Evolutionary conservation across 35 echinoderm and acorn worm species (phyloP).

Genomic region (Holothuria glaberrima): DNA sequence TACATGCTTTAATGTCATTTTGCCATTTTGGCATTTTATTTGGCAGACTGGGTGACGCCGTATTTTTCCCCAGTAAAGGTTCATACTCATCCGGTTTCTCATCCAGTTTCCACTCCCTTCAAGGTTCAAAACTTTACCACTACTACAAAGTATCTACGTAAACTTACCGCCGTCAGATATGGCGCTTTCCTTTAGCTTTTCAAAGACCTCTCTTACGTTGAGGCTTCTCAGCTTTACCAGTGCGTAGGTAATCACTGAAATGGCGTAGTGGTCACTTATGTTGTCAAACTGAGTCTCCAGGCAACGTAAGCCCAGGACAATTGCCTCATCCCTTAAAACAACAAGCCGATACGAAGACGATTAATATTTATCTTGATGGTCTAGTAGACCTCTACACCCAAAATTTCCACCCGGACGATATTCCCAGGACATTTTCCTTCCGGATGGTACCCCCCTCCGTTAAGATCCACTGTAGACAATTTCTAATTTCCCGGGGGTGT

Average conservation of each 20-base stretch:
- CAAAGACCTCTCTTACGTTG: not conserved
- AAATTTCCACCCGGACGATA: not conserved
- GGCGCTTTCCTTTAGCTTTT: conserved; percentile 39
- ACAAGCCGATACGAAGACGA: not conserved
- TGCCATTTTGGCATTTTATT: too few relatives aligned
- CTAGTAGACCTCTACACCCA: not conserved
- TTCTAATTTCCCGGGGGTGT: too few relatives aligned
- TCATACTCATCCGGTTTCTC: too few relatives aligned
- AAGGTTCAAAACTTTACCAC: too few relatives aligned
- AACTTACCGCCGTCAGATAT: conserved; percentile 47
- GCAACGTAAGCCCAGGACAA: conserved; percentile 39
- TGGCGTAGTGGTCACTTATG: conserved; percentile 50
- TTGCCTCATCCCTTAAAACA: conserved; percentile 48
- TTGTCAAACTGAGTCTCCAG: not conserved
- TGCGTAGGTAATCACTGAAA: conserved; percentile 63
- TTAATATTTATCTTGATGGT: not conserved
- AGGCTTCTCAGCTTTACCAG: conserved; percentile 6
- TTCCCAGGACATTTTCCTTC: not conserved
- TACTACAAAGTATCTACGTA: not conserved
- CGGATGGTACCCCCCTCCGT: too few relatives aligned
- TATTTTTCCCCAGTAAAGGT: too few relatives aligned
- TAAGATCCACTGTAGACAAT: too few relatives aligned
- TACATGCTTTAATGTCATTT: too few relatives aligned
- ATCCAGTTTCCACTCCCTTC: too few relatives aligned
- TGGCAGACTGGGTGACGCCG: too few relatives aligned